A percentile compares a stretch with the other conserved stretches of the same genome.
Conservation (phyloP, 1,140 invertebrate species). For the Apocrypta bakeri region DNA sequence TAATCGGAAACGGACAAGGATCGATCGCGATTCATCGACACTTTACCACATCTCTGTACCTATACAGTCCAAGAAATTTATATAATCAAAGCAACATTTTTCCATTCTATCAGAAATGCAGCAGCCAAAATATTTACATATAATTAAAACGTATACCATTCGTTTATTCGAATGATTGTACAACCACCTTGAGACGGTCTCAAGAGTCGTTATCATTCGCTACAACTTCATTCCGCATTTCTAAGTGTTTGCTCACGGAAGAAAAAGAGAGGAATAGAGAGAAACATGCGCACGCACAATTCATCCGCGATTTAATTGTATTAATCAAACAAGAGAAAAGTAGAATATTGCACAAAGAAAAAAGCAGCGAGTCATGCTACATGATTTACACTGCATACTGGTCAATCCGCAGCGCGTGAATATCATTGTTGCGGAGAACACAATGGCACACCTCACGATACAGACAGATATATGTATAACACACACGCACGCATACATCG, state of each 20-base stretch:
- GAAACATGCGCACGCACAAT: not conserved
- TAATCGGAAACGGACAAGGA: not conserved
- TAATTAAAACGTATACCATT: not conserved
- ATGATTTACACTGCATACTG: not conserved
- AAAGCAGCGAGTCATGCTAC: not conserved
- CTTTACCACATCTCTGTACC: too few relatives aligned
- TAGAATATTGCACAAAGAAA: not conserved
- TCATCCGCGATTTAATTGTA: not conserved
- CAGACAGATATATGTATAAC: not conserved
- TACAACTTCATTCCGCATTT: not conserved
- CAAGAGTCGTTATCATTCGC: not conserved
- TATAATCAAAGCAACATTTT: not conserved
- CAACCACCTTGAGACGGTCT: not conserved
- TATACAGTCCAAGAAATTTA: too few relatives aligned
- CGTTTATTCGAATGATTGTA: not conserved
- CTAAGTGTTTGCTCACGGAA: not conserved
- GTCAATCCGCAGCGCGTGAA: constrained; percentile 38
- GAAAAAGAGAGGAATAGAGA: too few relatives aligned
- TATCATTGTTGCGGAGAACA: constrained; percentile 68
- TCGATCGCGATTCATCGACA: not conserved
- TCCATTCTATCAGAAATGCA: not conserved
- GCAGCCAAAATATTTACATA: not conserved
- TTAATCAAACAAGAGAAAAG: not conserved
- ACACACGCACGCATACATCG: constrained; percentile 60
- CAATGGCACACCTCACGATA: constrained; percentile 64